These are phyloP conservation scores for Cheirogaleus major DNA, from an alignment of 2,797 vertebrate species.

Conservation along the genomic window DNA sequence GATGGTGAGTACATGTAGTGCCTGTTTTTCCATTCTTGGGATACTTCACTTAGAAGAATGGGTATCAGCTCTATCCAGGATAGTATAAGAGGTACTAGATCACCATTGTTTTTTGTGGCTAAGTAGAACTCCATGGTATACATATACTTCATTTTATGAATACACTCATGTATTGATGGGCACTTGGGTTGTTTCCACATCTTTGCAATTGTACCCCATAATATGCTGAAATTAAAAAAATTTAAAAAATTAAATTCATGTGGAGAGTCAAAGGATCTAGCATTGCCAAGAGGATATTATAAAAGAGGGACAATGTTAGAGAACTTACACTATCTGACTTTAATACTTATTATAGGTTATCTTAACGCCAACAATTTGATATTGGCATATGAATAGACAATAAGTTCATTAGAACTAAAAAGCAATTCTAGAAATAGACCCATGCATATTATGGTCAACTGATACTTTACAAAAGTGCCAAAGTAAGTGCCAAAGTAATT, in stretches of 20 bases:
- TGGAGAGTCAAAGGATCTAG: neutral
- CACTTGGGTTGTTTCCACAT: too few relatives aligned
- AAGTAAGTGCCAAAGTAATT: conserved; percentile 6
- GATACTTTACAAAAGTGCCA: conserved; percentile 18
- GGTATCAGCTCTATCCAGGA: too few relatives aligned
- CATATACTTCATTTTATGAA: too few relatives aligned
- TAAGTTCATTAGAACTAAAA: neutral
- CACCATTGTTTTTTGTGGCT: too few relatives aligned
- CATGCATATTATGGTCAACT: neutral
- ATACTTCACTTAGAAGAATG: too few relatives aligned
- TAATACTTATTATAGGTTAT: neutral
- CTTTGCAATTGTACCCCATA: too few relatives aligned
- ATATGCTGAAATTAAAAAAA: neutral
- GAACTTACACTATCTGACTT: neutral
- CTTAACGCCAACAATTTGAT: neutral
- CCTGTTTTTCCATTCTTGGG: too few relatives aligned
- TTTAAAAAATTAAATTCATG: neutral
- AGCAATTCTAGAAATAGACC: neutral
- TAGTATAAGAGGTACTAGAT: too few relatives aligned
- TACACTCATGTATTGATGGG: too few relatives aligned
- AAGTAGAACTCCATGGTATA: too few relatives aligned
- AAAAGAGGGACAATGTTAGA: neutral
- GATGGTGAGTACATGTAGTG: too few relatives aligned
- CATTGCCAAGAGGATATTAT: neutral
- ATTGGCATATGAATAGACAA: neutral